phyloP scores from a whole-genome alignment of 2,113 vertebrate species.

The Heteronetta atricapilla region DNA sequence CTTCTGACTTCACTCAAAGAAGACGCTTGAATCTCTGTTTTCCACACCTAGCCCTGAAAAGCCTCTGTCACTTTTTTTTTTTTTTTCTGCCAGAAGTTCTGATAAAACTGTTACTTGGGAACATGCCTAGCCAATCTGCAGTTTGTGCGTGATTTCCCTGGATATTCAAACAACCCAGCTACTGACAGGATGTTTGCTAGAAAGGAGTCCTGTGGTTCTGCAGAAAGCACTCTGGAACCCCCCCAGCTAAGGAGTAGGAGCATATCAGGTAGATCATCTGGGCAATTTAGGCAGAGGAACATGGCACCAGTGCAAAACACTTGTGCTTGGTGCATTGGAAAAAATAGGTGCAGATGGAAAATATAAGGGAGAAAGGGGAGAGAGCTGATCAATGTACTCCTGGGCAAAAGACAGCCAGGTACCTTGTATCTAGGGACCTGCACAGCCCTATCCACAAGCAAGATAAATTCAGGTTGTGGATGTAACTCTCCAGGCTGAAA shows the following conservation, averaged over 20 bases:
- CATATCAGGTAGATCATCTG: accelerated
- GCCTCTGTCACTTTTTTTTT: background rate
- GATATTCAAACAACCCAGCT: slow-evolving; percentile 13
- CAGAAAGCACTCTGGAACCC: slow-evolving; percentile 6
- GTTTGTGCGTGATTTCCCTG: background rate
- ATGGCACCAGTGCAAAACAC: background rate
- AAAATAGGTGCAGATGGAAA: background rate
- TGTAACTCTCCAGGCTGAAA: background rate
- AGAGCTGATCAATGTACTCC: background rate
- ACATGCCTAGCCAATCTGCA: background rate
- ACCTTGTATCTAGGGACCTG: background rate
- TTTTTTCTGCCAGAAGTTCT: background rate
- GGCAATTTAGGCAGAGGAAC: background rate
- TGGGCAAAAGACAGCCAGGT: background rate
- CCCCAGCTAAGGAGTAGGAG: background rate
- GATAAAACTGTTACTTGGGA: slow-evolving; percentile 28
- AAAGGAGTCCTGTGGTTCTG: background rate
- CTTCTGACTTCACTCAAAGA: background rate
- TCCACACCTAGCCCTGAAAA: background rate
- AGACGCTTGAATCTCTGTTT: background rate
- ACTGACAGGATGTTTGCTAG: slow-evolving; percentile 9
- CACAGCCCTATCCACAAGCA: background rate
- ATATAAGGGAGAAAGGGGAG: background rate
- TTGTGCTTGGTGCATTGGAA: background rate
- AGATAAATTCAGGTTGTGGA: background rate